phyloP scores from a whole-genome alignment of 1,140 invertebrate genomes.

The Pygmarrhopalites habei region DNA sequence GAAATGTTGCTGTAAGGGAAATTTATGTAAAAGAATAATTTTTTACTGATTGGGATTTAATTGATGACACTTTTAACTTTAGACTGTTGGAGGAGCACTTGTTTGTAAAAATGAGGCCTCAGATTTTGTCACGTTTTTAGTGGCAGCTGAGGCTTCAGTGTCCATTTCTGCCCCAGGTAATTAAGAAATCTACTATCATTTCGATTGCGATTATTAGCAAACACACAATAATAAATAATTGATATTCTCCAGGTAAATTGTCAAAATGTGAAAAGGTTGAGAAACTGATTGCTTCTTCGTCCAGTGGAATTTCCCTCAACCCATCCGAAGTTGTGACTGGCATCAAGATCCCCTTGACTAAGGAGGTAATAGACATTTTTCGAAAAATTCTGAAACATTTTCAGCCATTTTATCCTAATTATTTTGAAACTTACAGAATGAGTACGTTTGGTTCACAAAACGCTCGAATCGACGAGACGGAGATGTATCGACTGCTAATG shows the following conservation, averaged over 20 bases:
- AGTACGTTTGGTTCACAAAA: constrained; percentile 50
- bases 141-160: not conserved
- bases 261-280: too few relatives aligned
- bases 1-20: constrained; percentile 25
- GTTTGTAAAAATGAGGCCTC: constrained; percentile 47
- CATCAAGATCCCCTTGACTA: not conserved
- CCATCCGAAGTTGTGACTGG: not conserved
- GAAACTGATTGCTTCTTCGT: too few relatives aligned
- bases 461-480: constrained; percentile 52
- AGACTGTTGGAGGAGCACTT: not conserved
- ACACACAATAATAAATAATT: not conserved
- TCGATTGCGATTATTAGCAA: not conserved
- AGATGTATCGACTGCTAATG: constrained; percentile 55
- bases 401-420: constrained; percentile 2
- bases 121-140: not conserved
- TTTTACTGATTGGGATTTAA: not conserved
- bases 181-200: not conserved
- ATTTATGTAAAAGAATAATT: not conserved
- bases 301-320: not conserved
- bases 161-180: not conserved
- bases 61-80: not conserved
- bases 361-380: not conserved
- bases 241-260: not conserved
- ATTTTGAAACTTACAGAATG: too few relatives aligned
- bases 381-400: not conserved